These are phyloP conservation scores for Cydia amplana DNA, from an alignment of 1,140 invertebrate genomes.

Conservation along the genomic window DNA sequence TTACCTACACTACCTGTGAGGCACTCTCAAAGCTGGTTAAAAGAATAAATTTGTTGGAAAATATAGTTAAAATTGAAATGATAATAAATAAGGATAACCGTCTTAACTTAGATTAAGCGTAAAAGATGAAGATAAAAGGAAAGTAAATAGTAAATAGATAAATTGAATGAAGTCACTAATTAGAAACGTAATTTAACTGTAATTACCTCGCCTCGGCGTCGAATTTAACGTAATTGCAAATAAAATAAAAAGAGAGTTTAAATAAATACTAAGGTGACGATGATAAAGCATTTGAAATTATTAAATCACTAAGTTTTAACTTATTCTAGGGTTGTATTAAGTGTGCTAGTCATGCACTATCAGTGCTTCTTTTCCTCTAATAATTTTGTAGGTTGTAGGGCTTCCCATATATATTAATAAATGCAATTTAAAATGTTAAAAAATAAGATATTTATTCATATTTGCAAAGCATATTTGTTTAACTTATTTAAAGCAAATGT, in stretches of 20 bases:
- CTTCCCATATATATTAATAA: not conserved
- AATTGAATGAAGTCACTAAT: not conserved
- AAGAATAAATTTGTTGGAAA: too few species aligned
- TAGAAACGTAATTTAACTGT: not conserved
- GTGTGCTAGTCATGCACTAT: not conserved
- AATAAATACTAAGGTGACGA: not conserved
- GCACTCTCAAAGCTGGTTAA: too few species aligned
- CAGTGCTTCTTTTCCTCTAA: not conserved
- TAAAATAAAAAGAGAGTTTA: not conserved
- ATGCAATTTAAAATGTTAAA: not conserved
- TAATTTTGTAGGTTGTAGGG: not conserved
- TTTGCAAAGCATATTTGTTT: conserved; percentile 1
- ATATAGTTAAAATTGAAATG: too few species aligned
- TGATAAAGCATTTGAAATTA: not conserved
- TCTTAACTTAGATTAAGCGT: not conserved
- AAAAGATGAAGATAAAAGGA: not conserved
- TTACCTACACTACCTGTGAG: too few species aligned
- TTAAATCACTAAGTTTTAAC: not conserved
- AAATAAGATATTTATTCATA: not conserved
- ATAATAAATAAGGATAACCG: too few species aligned
- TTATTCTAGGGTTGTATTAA: not conserved
- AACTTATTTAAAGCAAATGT: not conserved
- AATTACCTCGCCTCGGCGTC: conserved; percentile 6
- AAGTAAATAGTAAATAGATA: not conserved
- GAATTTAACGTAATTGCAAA: conserved; percentile 12